Evolutionary conservation across 2,797 vertebrate genomes (phyloP), one percentile per base, ranked within the genome.

Genomic region (Aselliscus stoliczkanus): DNA sequence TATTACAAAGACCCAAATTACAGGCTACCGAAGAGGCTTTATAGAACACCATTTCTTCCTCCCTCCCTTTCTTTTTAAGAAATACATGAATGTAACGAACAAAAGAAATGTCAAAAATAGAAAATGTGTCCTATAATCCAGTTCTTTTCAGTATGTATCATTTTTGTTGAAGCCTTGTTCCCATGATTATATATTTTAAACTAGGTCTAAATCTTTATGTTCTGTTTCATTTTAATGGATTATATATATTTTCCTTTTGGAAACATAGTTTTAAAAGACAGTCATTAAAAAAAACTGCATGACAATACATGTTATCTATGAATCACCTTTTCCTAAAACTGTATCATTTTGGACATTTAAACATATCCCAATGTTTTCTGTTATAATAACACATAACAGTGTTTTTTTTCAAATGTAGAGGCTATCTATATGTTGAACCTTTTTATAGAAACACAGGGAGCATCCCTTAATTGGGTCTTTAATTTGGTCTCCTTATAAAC

Each of bases 81-180:
- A 92, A 90, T 47, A 60, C 85, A 95, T 75, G 91, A 92, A 96
- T 94, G 79, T 69, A 97, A 85, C 70, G 85, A 79, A 97, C 95
- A 97, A 97, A 97, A 62, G 80, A 96, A 95, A 75, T 90, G 84
- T 97, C 72, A 96, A 94, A 97, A 97, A 96, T 95, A 97, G 95
- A 97, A 97, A 96, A 84, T 88, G 60, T 92, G 81, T 96, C 96
- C 72, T 97, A 34, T 76, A 85, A 90, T 92, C 86, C 82, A 93
- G 0, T 88, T 62, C 58, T 92, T 97, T 96, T 92, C 87, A 97
- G 69, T 88, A 93, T 75, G 67, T 93, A 82, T 96, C 64, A 87
- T 82, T 96, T 95, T 62, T 21, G 56, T 92, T 83, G 80, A 67
- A 88, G 84, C 18, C 62, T 93, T 87, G 11, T 97, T 87, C 64